Evolutionary conservation across 2,888 invertebrate genomes (phyloP).

Genomic region (Amiota communis): DNA sequence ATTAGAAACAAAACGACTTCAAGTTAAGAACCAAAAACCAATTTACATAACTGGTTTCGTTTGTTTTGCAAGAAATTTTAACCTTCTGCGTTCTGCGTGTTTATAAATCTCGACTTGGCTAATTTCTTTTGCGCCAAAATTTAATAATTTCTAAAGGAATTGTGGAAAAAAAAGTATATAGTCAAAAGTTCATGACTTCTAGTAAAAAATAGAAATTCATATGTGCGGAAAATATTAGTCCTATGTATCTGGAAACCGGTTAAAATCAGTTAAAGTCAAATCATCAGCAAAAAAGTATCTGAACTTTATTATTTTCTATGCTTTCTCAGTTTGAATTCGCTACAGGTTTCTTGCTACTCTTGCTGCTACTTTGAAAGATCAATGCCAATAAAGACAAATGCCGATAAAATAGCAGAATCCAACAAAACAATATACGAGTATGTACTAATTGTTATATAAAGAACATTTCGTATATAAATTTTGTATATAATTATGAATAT

Average conservation of each 20-base stretch:
- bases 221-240: not conserved
- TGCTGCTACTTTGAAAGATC: too few species aligned
- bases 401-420: too few species aligned
- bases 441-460: too few species aligned
- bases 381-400: too few species aligned
- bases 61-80: not conserved
- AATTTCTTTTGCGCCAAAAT: too few species aligned
- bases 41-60: conserved; percentile 14
- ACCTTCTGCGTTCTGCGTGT: not conserved
- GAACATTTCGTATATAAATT: too few species aligned
- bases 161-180: not conserved
- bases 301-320: not conserved
- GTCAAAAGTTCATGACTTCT: conserved; percentile 6
- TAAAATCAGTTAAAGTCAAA: not conserved
- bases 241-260: not conserved
- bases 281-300: not conserved
- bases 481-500: too few species aligned
- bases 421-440: too few species aligned
- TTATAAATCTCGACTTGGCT: too few species aligned
- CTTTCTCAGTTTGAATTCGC: not conserved
- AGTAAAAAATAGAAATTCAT: not conserved
- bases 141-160: too few species aligned
- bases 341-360: too few species aligned
- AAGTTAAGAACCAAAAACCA: not conserved
- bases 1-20: not conserved